These are phyloP conservation scores for Globodera ellingtonae DNA, from an alignment of 1,140 invertebrate genomes.

Conservation along the genomic window DNA sequence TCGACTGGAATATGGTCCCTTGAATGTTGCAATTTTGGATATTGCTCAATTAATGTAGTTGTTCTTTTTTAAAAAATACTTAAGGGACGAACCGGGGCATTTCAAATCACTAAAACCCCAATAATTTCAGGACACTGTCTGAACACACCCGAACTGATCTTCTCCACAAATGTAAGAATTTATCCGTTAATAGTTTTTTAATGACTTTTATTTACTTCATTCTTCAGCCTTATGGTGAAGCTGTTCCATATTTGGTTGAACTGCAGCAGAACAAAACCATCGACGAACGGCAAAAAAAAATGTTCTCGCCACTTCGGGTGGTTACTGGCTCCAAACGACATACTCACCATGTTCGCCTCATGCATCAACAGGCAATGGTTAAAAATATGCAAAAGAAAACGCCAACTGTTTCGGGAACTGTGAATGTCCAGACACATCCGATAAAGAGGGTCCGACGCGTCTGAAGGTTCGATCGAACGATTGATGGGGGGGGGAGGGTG, in stretches of 20 bases:
- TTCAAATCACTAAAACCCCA: too few relatives aligned
- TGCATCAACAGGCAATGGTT: not conserved
- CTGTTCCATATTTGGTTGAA: constrained; percentile 33
- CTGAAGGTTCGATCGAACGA: not conserved
- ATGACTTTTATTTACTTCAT: constrained; percentile 1
- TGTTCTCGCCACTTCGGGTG: constrained; percentile 9
- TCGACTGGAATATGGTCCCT: too few relatives aligned
- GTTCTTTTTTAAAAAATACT: not conserved
- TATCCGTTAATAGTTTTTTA: not conserved
- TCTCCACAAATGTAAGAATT: constrained; percentile 3
- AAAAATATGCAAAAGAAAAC: not conserved
- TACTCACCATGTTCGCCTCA: not conserved
- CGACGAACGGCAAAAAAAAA: constrained; percentile 16
- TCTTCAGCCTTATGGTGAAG: constrained; percentile 5
- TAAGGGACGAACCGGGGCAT: too few relatives aligned
- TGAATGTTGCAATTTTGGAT: too few relatives aligned
- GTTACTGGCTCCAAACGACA: not conserved
- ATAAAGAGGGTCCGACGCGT: not conserved
- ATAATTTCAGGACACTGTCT: constrained; percentile 15
- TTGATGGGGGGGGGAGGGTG: too few relatives aligned
- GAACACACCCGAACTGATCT: constrained; percentile 27
- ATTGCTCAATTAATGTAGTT: not conserved
- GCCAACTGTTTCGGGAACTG: too few relatives aligned
- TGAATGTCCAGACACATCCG: not conserved
- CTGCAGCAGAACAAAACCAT: constrained; percentile 9